Percentiles rank a stretch among this genome's conserved stretches.
Conservation (phyloP, 1,140 invertebrate species). For the Drosophila bocki region DNA sequence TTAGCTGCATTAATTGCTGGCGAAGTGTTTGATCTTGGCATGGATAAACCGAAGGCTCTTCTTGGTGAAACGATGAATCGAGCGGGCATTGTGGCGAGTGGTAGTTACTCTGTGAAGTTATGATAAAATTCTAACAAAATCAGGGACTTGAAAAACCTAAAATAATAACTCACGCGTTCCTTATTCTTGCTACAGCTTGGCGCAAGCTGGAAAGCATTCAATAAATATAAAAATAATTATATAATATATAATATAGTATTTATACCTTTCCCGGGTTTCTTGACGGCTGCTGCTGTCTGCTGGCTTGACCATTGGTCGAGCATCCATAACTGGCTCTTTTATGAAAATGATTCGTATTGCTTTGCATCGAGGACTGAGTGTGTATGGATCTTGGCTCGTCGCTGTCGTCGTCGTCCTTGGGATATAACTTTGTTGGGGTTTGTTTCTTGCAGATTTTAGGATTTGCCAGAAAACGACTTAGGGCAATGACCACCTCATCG, state of each 20-base stretch:
- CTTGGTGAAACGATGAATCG: background rate
- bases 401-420: background rate
- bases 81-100: conserved; percentile 1
- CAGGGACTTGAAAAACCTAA: background rate
- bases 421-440: background rate
- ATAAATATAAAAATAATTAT: background rate
- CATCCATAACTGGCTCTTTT: background rate
- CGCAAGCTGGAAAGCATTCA: background rate
- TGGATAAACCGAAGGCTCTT: background rate
- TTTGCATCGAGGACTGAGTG: background rate
- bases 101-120: background rate
- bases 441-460: background rate
- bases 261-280: background rate
- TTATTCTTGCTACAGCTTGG: background rate
- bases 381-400: background rate
- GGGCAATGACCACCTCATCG: conserved; percentile 46
- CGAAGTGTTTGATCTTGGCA: background rate
- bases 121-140: too few species aligned
- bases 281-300: background rate
- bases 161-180: conserved; percentile 1
- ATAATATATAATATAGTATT: too few species aligned
- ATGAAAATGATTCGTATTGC: background rate
- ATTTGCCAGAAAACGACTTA: conserved; percentile 23
- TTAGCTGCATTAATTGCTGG: background rate
- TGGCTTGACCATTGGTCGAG: background rate